Evolutionary conservation across 2,797 vertebrate genomes (phyloP), one percentile per base, ranked within the genome.

Genomic region (Platyrinchus mystaceus): DNA sequence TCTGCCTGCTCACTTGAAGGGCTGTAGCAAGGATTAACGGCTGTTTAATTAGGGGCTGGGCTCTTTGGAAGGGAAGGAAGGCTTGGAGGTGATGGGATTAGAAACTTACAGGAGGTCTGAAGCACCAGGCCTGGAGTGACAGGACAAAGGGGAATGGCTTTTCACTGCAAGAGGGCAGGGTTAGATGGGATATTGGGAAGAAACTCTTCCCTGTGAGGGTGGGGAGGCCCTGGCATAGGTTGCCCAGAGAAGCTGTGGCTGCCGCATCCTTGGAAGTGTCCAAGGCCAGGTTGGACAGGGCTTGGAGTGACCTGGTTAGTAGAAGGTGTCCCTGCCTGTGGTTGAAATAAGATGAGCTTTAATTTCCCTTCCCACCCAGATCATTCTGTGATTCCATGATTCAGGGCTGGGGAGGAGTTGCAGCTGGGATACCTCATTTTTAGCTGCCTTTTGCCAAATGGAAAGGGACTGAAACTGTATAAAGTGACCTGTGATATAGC

Each of bases 211-310:
- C 30, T 71, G 4, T 28, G 19, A 41, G 34, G 30, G 39, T n/a
- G 46, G 0, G 1, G 30, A 46, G 4, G 6, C 3, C 22, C 22
- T 30, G 28, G 17, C 50, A 30, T 28, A 30, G 50, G 50, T 11
- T 30, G 17, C 17, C 17, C 28, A 52, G 50, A 52, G 50, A 52
- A 52, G 27, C 50, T 52, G 50, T 52, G 50, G 50, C 50, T 52
- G 28, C 18, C 28, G 17, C 50, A 21, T 47, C 34, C 30, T 46
- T 73, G 22, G 34, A 10, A 53, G 4, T 59, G 26, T 28, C 21
- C 23, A 27, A 27, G 30, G 10, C 18, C 46, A 46, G 34, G 13
- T 0, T 78, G 26, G 26, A 32, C 0, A 0, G 52, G 18, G 9
- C 10, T 71, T 66, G 58, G 46, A 53, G 12, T 7, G 5, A 1